These are phyloP conservation scores for Molossus molossus DNA, from an alignment of 2,797 vertebrate genomes.

Conservation along the genomic window DNA sequence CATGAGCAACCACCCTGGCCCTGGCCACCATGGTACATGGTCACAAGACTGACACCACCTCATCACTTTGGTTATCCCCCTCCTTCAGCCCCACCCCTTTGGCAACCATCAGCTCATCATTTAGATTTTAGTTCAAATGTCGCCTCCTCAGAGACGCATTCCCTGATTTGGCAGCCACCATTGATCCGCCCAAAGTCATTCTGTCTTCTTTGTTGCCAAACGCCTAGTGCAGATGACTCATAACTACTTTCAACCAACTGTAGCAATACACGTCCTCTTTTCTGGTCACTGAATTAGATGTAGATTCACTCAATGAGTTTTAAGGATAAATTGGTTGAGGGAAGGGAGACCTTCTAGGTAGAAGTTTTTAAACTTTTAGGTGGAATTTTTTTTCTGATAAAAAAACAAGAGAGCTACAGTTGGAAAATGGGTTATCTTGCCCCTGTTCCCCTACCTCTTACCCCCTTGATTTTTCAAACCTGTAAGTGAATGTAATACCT, in stretches of 20 bases:
- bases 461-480: slow-evolving; percentile 29
- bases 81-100: too few relatives aligned
- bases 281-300: neutral
- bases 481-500: neutral
- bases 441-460: neutral
- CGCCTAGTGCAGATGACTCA: neutral
- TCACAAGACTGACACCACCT: neutral
- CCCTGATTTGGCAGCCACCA: neutral
- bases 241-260: neutral
- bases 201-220: neutral
- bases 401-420: neutral
- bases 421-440: neutral
- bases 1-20: neutral
- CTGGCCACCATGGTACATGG: neutral
- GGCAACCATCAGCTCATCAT: neutral
- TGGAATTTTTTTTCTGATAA: neutral
- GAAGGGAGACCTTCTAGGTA: neutral
- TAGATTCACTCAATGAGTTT: neutral
- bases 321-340: neutral
- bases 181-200: too few relatives aligned
- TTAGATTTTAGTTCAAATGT: neutral
- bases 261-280: neutral
- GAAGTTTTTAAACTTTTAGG: neutral
- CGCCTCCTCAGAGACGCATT: neutral
- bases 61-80: neutral